These are phyloP conservation scores for Campopleginae sp. DNA, from an alignment of 2,888 invertebrate genomes.

Conservation along the genomic window DNA sequence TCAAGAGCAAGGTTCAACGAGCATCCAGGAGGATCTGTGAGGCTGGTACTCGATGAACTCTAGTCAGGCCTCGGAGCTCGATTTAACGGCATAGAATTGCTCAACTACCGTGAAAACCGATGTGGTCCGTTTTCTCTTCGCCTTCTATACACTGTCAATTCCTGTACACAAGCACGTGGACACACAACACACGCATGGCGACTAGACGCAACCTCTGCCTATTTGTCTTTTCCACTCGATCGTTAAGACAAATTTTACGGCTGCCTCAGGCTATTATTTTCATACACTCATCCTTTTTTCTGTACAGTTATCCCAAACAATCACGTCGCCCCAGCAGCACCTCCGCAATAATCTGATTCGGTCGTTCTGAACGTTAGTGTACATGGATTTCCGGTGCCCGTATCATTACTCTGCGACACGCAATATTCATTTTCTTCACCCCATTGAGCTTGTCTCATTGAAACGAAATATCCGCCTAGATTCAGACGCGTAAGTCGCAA, in stretches of 20 bases:
- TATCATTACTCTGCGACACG: background rate
- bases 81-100: constrained; percentile 59
- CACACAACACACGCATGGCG: background rate
- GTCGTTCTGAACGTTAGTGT: background rate
- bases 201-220: background rate
- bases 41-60: constrained; percentile 55
- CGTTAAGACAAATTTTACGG: constrained; percentile 7
- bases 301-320: background rate
- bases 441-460: background rate
- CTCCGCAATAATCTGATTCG: background rate
- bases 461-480: background rate
- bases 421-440: background rate
- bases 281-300: constrained; percentile 15
- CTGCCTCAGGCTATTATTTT: constrained; percentile 10
- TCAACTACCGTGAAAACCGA: constrained; percentile 55
- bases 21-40: constrained; percentile 1
- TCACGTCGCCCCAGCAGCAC: background rate
- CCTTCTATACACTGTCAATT: background rate
- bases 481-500: background rate
- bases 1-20: constrained; percentile 17
- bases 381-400: background rate
- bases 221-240: constrained; percentile 17
- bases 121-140: constrained; percentile 36
- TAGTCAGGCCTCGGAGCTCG: constrained; percentile 32
- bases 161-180: background rate